Conservation (phyloP, 2,113 vertebrate species). For the Pseudonaja textilis region DNA sequence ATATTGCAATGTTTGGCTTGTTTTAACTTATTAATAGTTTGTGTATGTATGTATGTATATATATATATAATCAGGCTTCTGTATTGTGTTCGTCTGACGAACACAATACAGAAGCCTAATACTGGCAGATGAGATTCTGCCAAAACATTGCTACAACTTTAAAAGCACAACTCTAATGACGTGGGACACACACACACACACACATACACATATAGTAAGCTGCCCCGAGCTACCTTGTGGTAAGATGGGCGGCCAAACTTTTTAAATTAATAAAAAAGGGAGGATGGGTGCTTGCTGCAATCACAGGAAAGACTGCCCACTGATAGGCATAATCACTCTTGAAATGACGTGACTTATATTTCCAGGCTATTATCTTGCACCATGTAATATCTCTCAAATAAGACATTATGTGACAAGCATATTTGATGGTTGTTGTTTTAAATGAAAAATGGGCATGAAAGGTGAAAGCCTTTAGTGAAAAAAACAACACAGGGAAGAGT, state of each 20-base stretch:
- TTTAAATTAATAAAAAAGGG: not conserved
- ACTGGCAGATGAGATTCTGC: too few relatives aligned
- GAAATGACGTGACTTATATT: not conserved
- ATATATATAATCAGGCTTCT: too few relatives aligned
- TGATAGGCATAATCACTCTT: not conserved
- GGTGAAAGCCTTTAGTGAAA: not conserved
- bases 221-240: not conserved
- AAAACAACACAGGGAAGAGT: not conserved
- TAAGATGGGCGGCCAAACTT: not conserved
- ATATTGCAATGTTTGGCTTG: not conserved
- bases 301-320: not conserved
- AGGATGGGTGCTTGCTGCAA: too few relatives aligned
- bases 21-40: not conserved
- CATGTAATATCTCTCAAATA: not conserved
- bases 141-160: too few relatives aligned
- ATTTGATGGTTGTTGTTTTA: not conserved
- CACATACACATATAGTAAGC: not conserved
- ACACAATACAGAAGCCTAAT: too few relatives aligned
- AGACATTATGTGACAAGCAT: not conserved
- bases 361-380: not conserved
- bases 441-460: not conserved
- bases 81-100: too few relatives aligned
- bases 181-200: too few relatives aligned
- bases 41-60: too few relatives aligned
- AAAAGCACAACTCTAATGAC: too few relatives aligned